These are phyloP conservation scores for Charina bottae DNA, from an alignment of 2,113 vertebrate genomes.

Conservation along the genomic window DNA sequence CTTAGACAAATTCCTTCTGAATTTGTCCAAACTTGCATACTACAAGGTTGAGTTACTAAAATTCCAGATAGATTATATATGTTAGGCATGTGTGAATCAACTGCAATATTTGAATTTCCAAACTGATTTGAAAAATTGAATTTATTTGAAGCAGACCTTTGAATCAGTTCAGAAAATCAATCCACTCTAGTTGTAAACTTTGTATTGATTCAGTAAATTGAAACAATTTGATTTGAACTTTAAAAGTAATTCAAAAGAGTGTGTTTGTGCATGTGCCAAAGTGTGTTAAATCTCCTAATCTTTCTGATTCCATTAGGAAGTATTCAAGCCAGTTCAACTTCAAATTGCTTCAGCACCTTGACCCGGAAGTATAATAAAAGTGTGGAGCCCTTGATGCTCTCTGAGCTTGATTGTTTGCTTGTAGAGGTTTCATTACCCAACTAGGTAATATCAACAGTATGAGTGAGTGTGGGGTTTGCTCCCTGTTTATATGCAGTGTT, in stretches of 20 bases:
- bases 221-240: not conserved
- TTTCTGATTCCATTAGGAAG: not conserved
- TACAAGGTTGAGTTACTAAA: not conserved
- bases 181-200: not conserved
- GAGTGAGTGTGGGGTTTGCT: not conserved
- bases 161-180: not conserved
- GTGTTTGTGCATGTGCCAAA: not conserved
- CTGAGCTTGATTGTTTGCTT: not conserved
- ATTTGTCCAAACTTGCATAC: not conserved
- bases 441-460: not conserved
- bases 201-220: not conserved
- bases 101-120: not conserved
- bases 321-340: not conserved
- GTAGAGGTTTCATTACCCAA: not conserved
- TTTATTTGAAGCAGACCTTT: not conserved
- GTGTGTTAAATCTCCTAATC: not conserved
- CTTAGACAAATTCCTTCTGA: no score
- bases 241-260: not conserved
- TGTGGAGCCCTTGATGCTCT: not conserved
- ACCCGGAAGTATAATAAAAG: not conserved
- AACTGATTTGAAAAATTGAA: not conserved
- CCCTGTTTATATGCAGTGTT: not conserved
- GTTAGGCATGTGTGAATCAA: not conserved
- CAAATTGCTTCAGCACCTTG: not conserved
- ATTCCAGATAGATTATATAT: not conserved